Conservation (phyloP, 2,113 vertebrate genomes). For the Paraplagusia blochii region DNA sequence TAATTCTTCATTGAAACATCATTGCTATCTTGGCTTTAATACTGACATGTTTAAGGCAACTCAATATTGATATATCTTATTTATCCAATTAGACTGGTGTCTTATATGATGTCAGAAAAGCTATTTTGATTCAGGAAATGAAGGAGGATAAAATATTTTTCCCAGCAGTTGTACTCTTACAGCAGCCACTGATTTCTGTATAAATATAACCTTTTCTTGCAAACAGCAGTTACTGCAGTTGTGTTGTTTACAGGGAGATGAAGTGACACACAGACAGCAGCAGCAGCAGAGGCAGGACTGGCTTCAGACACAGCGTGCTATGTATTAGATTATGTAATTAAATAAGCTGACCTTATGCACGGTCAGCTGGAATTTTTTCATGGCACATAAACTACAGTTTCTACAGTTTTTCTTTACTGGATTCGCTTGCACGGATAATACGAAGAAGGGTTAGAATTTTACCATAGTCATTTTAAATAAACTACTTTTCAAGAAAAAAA, state of each 20-base stretch:
- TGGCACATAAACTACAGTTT: background rate
- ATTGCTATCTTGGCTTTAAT: too few species aligned
- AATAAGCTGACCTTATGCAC: slow-evolving; percentile 11
- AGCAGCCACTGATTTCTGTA: too few species aligned
- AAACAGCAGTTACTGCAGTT: background rate
- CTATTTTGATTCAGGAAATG: background rate
- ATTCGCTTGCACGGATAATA: slow-evolving; percentile 1
- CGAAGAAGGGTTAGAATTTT: background rate
- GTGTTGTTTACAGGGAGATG: background rate
- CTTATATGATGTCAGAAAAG: too few species aligned
- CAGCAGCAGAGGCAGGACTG: slow-evolving; percentile 2
- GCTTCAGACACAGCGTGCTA: slow-evolving; percentile 11
- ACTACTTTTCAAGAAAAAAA: too few species aligned
- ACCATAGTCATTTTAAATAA: background rate
- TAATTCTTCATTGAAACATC: too few species aligned
- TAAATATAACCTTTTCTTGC: background rate
- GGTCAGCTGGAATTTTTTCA: slow-evolving; percentile 18
- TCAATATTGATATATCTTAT: too few species aligned
- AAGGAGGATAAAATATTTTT: background rate
- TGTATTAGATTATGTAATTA: slow-evolving; percentile 17
- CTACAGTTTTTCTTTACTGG: slow-evolving; percentile 1
- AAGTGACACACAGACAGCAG: background rate
- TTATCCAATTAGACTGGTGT: too few species aligned
- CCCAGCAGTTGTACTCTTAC: background rate
- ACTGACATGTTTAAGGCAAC: too few species aligned